These are phyloP conservation scores for Uloborus diversus DNA, from an alignment of 1,140 invertebrate species.

Conservation along the genomic window DNA sequence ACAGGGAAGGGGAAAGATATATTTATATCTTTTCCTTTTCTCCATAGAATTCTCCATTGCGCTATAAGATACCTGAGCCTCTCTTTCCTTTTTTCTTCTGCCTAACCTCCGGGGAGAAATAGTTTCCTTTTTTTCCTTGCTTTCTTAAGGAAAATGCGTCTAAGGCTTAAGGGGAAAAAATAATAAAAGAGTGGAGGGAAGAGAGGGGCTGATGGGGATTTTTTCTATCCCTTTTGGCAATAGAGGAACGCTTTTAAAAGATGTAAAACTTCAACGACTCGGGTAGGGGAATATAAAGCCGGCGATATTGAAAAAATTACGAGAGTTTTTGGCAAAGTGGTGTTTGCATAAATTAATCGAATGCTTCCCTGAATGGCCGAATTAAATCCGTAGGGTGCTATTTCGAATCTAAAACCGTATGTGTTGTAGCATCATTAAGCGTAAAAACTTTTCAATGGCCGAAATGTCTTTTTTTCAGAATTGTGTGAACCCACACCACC, in stretches of 20 bases:
- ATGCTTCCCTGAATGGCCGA: neutral
- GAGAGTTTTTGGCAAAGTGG: slow-evolving; percentile 33
- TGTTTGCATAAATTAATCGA: slow-evolving; percentile 43
- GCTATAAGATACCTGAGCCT: slow-evolving; percentile 46
- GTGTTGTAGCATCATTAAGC: neutral
- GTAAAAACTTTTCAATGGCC: too few relatives aligned
- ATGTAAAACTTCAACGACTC: slow-evolving; percentile 6
- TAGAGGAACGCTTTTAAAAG: neutral
- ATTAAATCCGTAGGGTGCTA: slow-evolving; percentile 1
- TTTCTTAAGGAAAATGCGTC: neutral
- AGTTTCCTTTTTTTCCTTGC: slow-evolving; percentile 11
- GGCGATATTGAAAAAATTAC: slow-evolving; percentile 45
- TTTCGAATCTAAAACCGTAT: neutral
- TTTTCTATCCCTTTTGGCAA: slow-evolving; percentile 10
- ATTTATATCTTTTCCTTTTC: slow-evolving; percentile 35
- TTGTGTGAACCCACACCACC: too few relatives aligned
- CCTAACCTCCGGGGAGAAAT: slow-evolving; percentile 19
- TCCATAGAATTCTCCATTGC: slow-evolving; percentile 43
- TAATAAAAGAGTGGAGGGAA: neutral
- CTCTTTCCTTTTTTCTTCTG: neutral
- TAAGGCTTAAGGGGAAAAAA: slow-evolving; percentile 6
- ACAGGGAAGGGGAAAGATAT: slow-evolving; percentile 12
- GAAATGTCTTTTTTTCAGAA: too few relatives aligned
- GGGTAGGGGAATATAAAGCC: neutral
- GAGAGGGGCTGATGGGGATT: slow-evolving; percentile 24